Evolutionary conservation across 2,888 invertebrate species (phyloP).

Genomic region (Heteromyza rotundicornis): DNA sequence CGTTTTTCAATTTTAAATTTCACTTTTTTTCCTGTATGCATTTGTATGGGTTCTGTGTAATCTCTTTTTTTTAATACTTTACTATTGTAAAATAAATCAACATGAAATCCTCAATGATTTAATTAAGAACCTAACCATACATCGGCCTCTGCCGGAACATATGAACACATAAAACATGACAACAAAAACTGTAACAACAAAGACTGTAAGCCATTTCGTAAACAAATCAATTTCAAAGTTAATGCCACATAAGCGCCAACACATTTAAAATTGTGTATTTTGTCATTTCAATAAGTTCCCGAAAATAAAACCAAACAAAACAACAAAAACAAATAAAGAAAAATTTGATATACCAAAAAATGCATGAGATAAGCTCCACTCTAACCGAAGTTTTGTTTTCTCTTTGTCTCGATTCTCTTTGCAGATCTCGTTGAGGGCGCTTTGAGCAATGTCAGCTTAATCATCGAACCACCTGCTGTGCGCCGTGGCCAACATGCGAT

Average conservation of each 20-base stretch:
- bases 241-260: not conserved
- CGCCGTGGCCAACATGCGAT: constrained; percentile 73
- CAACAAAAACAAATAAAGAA: not conserved
- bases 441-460: constrained; percentile 74
- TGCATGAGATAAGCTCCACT: not conserved
- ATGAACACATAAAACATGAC: not conserved
- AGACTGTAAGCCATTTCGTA: not conserved
- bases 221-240: not conserved
- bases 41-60: too few species aligned
- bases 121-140: not conserved
- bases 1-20: too few species aligned
- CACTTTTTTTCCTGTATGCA: too few species aligned
- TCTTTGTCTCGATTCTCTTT: too few species aligned
- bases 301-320: too few species aligned
- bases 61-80: too few species aligned
- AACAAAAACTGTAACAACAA: not conserved
- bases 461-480: constrained; percentile 74
- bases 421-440: constrained; percentile 68
- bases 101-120: not conserved
- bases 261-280: too few species aligned
- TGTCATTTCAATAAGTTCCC: too few species aligned
- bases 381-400: not conserved
- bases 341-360: not conserved
- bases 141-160: not conserved
- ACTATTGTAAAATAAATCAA: too few species aligned